Base-by-base conservation (phyloP, 2,113 vertebrate genomes). In the Isurus oxyrinchus region DNA sequence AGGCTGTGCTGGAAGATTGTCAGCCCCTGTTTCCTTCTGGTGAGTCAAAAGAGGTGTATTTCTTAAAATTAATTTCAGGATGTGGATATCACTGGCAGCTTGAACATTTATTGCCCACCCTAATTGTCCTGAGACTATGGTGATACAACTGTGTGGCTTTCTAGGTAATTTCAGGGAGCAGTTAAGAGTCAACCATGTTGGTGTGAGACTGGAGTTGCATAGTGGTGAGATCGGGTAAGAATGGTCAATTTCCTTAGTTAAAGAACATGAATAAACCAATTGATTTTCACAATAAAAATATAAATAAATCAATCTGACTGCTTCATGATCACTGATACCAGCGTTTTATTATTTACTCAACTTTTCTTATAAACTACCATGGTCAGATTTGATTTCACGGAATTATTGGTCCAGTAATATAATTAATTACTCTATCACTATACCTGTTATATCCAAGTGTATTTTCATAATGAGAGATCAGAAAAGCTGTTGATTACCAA, bases 1-100 rank as follows among this genome's bases (percentile, higher is more conserved):
- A 97, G 99, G 96, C 97, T 99, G 96, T 99, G 99, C 97, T 99
- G 99, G 99, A 99, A 99, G 97, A 98, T 98, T 97, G 98, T 99
- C 96, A 99, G 99, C 88, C 99, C 99, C 66, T 99, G 98, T 97
- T 99, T 99, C 96, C 98, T 99, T 13, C 97, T 99, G 98, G 99
- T 99, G 97, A 98, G 97, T 66, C 49, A 5, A 88, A n/a, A 44
- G 40, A n/a, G 31, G 0, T 84, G 31, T 57, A 53, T 87, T 40
- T 49, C 16, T 72, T 27, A 31, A 57, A 61, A 91, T 16, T 59
- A 3, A 57, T 35, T 16, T 61, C 27, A 57, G 6, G 7, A 31
- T 59, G 55, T 91, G 55, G 27, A 1, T 27, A 55, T 59, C 5
- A 31, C 55, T 91, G 53, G 11, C 55, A 31, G 49, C 16, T 6